Conservation (phyloP, 2,888 invertebrate species). For the Strigamia crassipes region DNA sequence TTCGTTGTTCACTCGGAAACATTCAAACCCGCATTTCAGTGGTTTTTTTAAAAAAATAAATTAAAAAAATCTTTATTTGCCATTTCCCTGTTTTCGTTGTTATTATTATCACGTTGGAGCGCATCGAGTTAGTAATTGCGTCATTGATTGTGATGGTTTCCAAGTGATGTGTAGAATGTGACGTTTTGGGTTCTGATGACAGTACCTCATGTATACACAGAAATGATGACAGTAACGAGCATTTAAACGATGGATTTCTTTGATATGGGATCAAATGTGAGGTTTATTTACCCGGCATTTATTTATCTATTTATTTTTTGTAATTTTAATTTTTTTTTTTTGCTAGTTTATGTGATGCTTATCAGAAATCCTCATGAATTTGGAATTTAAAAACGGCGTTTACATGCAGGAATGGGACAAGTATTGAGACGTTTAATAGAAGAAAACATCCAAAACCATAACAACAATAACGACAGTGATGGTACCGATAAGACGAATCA, state of each 20-base stretch:
- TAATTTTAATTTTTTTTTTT: neutral
- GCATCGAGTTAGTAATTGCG: neutral
- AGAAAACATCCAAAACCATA: conserved; percentile 49
- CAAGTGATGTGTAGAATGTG: neutral
- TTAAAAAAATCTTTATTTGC: too few species aligned
- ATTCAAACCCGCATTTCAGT: too few species aligned
- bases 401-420: conserved; percentile 50
- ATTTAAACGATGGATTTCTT: neutral
- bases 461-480: conserved; percentile 39
- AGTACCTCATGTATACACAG: neutral
- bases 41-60: too few species aligned
- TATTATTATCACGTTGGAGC: neutral
- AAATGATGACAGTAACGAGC: neutral
- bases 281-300: neutral
- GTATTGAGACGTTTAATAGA: conserved; percentile 51
- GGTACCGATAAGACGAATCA: neutral
- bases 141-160: neutral
- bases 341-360: neutral
- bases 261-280: neutral
- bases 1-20: too few species aligned
- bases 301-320: neutral
- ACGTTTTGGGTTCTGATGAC: neutral
- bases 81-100: too few species aligned
- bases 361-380: neutral
- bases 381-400: neutral